Evolutionary conservation across 1,140 invertebrate genomes (phyloP), one percentile per base, ranked within the genome.

Genomic region (Ceratitis capitata): DNA sequence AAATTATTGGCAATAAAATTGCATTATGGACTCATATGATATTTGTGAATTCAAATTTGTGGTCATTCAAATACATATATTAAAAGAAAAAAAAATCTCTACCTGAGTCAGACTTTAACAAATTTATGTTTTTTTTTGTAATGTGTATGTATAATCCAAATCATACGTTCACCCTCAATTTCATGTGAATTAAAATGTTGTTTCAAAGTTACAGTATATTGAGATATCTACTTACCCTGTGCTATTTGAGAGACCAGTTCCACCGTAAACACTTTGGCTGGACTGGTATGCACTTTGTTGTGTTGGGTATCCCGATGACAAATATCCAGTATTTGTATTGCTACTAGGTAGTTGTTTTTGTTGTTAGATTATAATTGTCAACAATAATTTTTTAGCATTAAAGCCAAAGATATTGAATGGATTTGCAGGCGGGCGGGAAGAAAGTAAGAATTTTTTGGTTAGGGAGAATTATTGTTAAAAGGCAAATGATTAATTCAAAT

Each of bases 201-300:
- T n/a, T n/a, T n/a, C n/a, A n/a, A n/a, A n/a, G n/a, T n/a, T n/a
- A n/a, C n/a, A n/a, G n/a, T n/a, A n/a, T n/a, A n/a, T n/a, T n/a
- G n/a, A n/a, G 26, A 35, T 29, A 47, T 16, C 16, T 88, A 91
- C 91, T 86, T 91, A 92, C 91, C 91, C 91, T 88, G 91, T 88
- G 87, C 86, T 92, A 88, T 90, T 92, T 84, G 89, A 88, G 56
- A 92, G 87, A 86, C 90, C 90, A 88, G 91, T 88, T 83, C 86
- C 91, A 87, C 92, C 92, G 89, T 92, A 92, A 74, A 92, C 91
- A 87, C 90, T 92, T 87, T 92, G 92, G 88, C 88, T 92, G 85
- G 89, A 91, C 88, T 92, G 91, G 87, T 92, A 92, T 87, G 91
- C 91, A 89, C 88, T 91, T 89, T 92, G 91, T 87, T 91, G 89